Conservation (phyloP, 23 tunicate genomes). For the Ascidia mentula region DNA sequence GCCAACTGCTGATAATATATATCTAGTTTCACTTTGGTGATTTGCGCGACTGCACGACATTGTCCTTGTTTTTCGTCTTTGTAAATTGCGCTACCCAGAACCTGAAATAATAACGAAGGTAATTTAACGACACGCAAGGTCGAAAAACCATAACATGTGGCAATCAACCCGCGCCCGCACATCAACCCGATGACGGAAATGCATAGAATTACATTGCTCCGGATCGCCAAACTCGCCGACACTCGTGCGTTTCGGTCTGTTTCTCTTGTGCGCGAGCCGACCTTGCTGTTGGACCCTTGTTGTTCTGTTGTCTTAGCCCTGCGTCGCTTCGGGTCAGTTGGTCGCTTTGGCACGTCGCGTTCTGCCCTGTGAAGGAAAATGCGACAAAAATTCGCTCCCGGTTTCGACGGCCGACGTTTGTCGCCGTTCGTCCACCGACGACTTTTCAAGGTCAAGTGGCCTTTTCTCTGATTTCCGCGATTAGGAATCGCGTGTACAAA, state of each 20-base stretch:
- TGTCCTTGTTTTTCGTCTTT: too few relatives aligned
- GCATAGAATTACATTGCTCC: slow-evolving; percentile 8
- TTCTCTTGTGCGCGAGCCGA: neutral
- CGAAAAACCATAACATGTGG: too few relatives aligned
- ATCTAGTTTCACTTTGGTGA: too few relatives aligned
- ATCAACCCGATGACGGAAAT: neutral
- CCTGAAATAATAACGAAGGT: too few relatives aligned
- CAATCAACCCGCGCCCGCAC: too few relatives aligned
- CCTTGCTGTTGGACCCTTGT: neutral
- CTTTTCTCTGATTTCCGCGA: slow-evolving; percentile 6
- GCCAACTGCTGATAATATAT: too few relatives aligned
- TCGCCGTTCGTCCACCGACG: neutral
- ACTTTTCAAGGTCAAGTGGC: neutral
- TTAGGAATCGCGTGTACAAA: slow-evolving; percentile 1
- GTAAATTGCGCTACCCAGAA: too few relatives aligned
- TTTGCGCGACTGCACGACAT: too few relatives aligned
- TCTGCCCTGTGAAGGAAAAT: neutral
- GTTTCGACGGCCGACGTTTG: neutral
- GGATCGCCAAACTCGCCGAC: neutral
- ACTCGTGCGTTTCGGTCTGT: neutral
- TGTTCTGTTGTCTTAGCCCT: neutral
- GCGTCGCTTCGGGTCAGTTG: neutral
- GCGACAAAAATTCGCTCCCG: neutral
- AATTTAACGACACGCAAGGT: too few relatives aligned
- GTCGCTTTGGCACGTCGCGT: slow-evolving; percentile 10